A percentile compares a stretch with the other conserved stretches of the same genome.
These are phyloP conservation scores for Ceraclea dissimilis DNA, from an alignment of 2,888 invertebrate genomes.

Conservation along the genomic window DNA sequence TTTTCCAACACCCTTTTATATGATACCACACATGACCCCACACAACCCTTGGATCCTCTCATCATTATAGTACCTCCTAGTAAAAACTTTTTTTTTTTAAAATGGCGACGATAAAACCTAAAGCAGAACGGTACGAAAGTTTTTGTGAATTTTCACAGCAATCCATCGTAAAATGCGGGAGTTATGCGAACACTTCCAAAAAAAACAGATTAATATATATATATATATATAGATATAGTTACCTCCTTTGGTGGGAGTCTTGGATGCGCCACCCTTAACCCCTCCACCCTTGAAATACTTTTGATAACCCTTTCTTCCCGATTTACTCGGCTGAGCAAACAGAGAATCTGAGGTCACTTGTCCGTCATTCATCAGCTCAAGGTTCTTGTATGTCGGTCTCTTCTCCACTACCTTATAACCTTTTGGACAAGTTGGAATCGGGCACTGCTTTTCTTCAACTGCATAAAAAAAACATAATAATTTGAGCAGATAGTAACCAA, in stretches of 20 bases:
- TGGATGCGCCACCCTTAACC: slow-evolving; percentile 32
- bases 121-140: too few relatives aligned
- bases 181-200: too few relatives aligned
- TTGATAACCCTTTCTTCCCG: slow-evolving; percentile 38
- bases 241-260: slow-evolving; percentile 29
- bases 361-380: slow-evolving; percentile 13
- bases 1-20: too few relatives aligned
- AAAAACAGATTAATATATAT: neutral
- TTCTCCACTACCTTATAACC: slow-evolving; percentile 48
- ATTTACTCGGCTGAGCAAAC: slow-evolving; percentile 26
- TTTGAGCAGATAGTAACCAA: slow-evolving; percentile 2
- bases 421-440: slow-evolving; percentile 51
- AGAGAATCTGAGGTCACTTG: slow-evolving; percentile 22
- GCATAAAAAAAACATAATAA: too few relatives aligned
- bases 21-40: too few relatives aligned
- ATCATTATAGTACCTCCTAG: too few relatives aligned
- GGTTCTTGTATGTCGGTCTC: slow-evolving; percentile 12
- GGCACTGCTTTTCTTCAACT: slow-evolving; percentile 37
- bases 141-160: too few relatives aligned
- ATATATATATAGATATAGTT: neutral
- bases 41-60: too few relatives aligned
- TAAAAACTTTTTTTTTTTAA: too few relatives aligned
- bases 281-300: slow-evolving; percentile 35
- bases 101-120: too few relatives aligned
- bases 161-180: too few relatives aligned